Percentiles rank a stretch among this genome's conserved stretches.
Conservation (phyloP, 2,113 vertebrate genomes). For the Chloroceryle aenea region DNA sequence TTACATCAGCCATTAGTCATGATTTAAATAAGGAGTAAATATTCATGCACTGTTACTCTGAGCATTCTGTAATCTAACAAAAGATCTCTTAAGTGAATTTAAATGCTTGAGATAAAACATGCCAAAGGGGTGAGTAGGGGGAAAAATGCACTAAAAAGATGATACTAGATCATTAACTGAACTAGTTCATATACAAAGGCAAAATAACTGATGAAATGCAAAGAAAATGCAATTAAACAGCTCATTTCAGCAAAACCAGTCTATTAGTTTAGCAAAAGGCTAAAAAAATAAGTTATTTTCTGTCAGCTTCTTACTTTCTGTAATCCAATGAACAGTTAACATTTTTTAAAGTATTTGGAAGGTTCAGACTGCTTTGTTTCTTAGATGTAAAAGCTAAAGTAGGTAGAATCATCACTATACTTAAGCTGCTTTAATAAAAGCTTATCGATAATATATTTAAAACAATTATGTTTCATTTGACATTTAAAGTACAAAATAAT, state of each 20-base stretch:
- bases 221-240: not conserved
- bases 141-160: not conserved
- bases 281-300: not conserved
- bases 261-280: not conserved
- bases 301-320: not conserved
- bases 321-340: not conserved
- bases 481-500: slow-evolving; percentile 25
- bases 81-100: not conserved
- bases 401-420: not conserved
- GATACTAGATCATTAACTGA: not conserved
- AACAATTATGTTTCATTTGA: slow-evolving; percentile 12
- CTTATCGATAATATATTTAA: slow-evolving; percentile 41
- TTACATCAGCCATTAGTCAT: slow-evolving; percentile 8
- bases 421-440: not conserved
- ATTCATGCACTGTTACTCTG: not conserved
- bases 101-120: not conserved
- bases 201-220: not conserved
- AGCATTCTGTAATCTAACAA: not conserved
- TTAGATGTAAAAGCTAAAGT: not conserved
- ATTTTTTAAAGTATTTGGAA: not conserved
- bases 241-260: not conserved
- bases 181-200: not conserved
- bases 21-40: slow-evolving; percentile 30
- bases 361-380: not conserved
- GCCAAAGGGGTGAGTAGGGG: not conserved